Conservation (phyloP, 1,140 invertebrate species). For the Amphibalanus amphitrite region DNA sequence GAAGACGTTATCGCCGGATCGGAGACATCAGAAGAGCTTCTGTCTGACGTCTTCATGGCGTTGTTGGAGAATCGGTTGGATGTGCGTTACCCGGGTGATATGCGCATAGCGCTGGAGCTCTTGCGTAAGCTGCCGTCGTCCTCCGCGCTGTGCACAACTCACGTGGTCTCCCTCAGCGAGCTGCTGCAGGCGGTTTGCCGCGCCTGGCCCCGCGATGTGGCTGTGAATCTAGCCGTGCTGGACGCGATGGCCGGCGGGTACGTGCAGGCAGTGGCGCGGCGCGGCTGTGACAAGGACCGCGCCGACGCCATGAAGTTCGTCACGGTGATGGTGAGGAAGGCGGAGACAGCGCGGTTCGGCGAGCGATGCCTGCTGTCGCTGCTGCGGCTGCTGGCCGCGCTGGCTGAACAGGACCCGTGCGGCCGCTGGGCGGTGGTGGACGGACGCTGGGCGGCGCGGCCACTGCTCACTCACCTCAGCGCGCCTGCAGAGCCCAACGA, state of each 20-base stretch:
- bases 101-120: not conserved
- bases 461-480: not conserved
- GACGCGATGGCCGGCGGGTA: not conserved
- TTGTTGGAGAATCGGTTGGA: not conserved
- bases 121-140: not conserved
- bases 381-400: not conserved
- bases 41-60: not conserved
- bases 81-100: not conserved
- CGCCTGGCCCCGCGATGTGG: not conserved
- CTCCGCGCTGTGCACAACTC: not conserved
- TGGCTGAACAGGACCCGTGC: not conserved
- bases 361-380: not conserved
- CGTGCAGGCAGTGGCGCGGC: not conserved
- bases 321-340: not conserved
- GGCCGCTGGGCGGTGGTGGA: not conserved
- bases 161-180: not conserved
- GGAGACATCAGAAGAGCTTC: not conserved
- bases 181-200: not conserved
- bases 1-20: not conserved
- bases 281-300: not conserved
- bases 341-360: not conserved
- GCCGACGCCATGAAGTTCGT: not conserved
- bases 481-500: not conserved
- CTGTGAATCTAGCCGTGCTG: not conserved
- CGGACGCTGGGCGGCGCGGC: not conserved